These are phyloP conservation scores for Strix uralensis DNA, from an alignment of 2,113 vertebrate species.

Conservation along the genomic window DNA sequence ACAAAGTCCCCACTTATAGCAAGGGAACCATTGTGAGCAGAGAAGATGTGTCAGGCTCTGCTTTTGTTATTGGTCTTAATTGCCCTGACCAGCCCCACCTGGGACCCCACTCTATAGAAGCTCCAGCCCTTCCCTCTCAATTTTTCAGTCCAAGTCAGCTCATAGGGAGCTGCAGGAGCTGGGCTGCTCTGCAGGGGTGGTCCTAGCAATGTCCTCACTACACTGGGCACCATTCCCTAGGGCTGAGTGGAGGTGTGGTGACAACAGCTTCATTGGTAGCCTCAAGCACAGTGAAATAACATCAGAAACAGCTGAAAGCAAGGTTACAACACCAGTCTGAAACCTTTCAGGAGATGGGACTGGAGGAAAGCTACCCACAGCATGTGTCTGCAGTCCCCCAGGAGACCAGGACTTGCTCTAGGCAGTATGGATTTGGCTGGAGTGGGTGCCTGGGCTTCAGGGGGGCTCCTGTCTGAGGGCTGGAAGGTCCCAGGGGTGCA, in stretches of 20 bases:
- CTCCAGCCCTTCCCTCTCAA: fast-evolving
- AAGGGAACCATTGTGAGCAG: fast-evolving
- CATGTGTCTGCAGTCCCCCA: fast-evolving
- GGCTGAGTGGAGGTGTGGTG: background rate
- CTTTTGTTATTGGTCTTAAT: background rate
- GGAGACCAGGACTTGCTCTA: too few relatives aligned
- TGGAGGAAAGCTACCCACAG: background rate
- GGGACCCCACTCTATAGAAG: background rate
- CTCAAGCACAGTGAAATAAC: fast-evolving
- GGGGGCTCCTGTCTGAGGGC: background rate
- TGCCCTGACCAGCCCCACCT: background rate
- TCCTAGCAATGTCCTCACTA: fast-evolving
- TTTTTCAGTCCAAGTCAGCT: fast-evolving
- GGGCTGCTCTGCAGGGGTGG: fast-evolving
- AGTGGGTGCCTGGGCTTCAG: background rate
- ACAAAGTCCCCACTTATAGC: fast-evolving
- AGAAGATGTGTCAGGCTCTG: fast-evolving
- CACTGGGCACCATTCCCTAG: fast-evolving
- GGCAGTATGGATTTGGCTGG: fast-evolving
- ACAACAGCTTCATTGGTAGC: fast-evolving
- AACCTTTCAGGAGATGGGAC: fast-evolving
- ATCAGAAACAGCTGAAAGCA: fast-evolving
- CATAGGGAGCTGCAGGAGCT: fast-evolving
- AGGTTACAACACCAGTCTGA: fast-evolving
- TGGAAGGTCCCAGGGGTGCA: too few relatives aligned